Conservation (phyloP, 23 tunicate species). For the Trididemnum clinides region DNA sequence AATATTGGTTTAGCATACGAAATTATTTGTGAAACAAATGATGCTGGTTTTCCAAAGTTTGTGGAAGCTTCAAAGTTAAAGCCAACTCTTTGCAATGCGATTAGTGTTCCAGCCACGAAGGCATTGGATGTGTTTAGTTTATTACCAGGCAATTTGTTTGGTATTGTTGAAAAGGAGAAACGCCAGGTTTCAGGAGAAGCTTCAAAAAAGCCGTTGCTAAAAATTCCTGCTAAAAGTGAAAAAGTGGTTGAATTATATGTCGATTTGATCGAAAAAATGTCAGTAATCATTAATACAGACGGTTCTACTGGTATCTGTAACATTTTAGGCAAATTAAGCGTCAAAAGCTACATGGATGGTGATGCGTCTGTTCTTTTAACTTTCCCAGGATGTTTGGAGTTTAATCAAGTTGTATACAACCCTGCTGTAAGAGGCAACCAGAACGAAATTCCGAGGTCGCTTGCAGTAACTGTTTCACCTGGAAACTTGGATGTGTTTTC, state of each 20-base stretch:
- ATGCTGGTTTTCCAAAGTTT: conserved; percentile 49
- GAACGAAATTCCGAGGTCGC: not conserved
- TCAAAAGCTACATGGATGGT: conserved; percentile 34
- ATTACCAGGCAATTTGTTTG: conserved; percentile 46
- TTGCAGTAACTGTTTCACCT: not conserved
- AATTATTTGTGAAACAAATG: conserved; percentile 30
- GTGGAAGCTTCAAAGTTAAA: conserved; percentile 30
- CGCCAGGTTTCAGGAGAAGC: conserved; percentile 24
- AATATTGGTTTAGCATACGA: conserved; percentile 54
- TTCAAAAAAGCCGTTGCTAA: conserved; percentile 23
- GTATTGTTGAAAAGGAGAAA: conserved; percentile 35
- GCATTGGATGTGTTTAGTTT: conserved; percentile 1
- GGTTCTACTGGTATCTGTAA: conserved; percentile 4
- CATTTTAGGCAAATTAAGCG: conserved; percentile 23
- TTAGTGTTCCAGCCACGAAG: not conserved
- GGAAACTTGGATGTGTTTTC: conserved; percentile 21
- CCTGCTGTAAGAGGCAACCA: not conserved
- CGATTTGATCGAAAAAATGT: conserved; percentile 36
- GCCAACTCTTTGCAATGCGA: conserved; percentile 38
- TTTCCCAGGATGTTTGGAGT: not conserved
- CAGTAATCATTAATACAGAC: conserved; percentile 26
- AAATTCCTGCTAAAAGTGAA: not conserved
- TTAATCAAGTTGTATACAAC: conserved; percentile 27
- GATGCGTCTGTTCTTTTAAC: not conserved
- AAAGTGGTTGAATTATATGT: conserved; percentile 20